These are phyloP conservation scores for Helostoma temminkii DNA, from an alignment of 2,797 vertebrate species.

Conservation along the genomic window DNA sequence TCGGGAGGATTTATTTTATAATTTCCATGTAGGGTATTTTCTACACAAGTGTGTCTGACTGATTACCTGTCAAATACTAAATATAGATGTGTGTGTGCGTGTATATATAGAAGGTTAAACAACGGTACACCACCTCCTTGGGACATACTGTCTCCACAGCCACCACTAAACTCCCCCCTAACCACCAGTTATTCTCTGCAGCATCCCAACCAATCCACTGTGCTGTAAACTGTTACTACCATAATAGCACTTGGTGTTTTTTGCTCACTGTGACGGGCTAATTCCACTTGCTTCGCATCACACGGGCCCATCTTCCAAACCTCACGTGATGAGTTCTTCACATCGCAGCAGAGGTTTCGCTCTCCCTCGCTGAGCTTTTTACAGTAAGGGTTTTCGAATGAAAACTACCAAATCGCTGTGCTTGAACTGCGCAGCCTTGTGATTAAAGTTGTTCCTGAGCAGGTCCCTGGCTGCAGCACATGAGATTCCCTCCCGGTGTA, in stretches of 20 bases:
- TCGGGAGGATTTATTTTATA: not conserved
- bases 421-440: slow-evolving; percentile 32
- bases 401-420: slow-evolving; percentile 20
- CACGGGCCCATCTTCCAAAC: slow-evolving; percentile 6
- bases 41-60: not conserved
- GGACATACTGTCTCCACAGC: slow-evolving; percentile 41
- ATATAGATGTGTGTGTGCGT: not conserved
- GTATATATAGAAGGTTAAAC: not conserved
- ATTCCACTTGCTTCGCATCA: slow-evolving; percentile 29
- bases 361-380: not conserved
- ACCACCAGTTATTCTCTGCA: slow-evolving; percentile 40
- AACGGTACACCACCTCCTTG: not conserved
- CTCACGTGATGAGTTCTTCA: slow-evolving; percentile 10
- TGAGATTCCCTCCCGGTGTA: slow-evolving; percentile 41
- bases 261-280: slow-evolving; percentile 38
- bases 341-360: not conserved
- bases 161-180: slow-evolving; percentile 12
- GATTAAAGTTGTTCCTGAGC: slow-evolving; percentile 54
- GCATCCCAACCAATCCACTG: slow-evolving; percentile 50
- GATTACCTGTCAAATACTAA: not conserved
- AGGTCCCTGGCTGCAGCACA: slow-evolving; percentile 36
- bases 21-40: not conserved
- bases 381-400: not conserved
- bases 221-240: slow-evolving; percentile 34
- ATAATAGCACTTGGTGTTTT: slow-evolving; percentile 42